These are phyloP conservation scores for Drosophila lacteicornis DNA, from an alignment of 1,140 invertebrate species.

Conservation along the genomic window DNA sequence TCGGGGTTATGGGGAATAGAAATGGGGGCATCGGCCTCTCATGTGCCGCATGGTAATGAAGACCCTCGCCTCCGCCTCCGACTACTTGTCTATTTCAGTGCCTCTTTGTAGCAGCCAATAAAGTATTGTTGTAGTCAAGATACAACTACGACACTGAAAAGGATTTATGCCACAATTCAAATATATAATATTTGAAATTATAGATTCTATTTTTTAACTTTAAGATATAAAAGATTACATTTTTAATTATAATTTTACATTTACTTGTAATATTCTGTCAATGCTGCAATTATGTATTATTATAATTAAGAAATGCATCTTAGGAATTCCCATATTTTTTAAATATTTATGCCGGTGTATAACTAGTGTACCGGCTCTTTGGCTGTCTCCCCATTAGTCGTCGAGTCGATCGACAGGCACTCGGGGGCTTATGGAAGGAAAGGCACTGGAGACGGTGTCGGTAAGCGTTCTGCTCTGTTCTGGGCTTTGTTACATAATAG, in stretches of 20 bases:
- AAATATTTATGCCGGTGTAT: not conserved
- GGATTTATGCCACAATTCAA: not conserved
- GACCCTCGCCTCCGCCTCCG: slow-evolving; percentile 15
- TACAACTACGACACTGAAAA: slow-evolving; percentile 11
- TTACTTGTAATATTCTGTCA: no score
- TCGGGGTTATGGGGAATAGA: slow-evolving; percentile 9
- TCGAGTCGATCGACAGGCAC: slow-evolving; percentile 60
- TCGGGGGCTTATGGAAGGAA: slow-evolving; percentile 1
- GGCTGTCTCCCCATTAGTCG: slow-evolving; percentile 17
- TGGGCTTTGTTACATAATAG: slow-evolving; percentile 81
- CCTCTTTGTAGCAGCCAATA: slow-evolving; percentile 63
- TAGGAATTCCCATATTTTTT: no score
- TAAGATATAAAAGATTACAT: not conserved
- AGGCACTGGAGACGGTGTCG: slow-evolving; percentile 27
- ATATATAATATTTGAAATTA: accelerated
- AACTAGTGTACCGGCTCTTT: slow-evolving; percentile 20
- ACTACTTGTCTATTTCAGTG: slow-evolving; percentile 38
- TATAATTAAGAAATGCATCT: no score
- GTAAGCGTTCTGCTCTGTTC: slow-evolving; percentile 66
- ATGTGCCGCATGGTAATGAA: slow-evolving; percentile 65
- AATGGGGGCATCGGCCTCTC: slow-evolving; percentile 48
- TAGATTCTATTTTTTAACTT: not conserved
- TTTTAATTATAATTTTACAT: no score
- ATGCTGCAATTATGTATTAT: no score
- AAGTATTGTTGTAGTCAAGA: slow-evolving; percentile 46